Percentiles rank a stretch among this genome's conserved stretches.
phyloP scores from a whole-genome alignment of 2,888 invertebrate genomes.

The Pyrrhosoma nymphula region DNA sequence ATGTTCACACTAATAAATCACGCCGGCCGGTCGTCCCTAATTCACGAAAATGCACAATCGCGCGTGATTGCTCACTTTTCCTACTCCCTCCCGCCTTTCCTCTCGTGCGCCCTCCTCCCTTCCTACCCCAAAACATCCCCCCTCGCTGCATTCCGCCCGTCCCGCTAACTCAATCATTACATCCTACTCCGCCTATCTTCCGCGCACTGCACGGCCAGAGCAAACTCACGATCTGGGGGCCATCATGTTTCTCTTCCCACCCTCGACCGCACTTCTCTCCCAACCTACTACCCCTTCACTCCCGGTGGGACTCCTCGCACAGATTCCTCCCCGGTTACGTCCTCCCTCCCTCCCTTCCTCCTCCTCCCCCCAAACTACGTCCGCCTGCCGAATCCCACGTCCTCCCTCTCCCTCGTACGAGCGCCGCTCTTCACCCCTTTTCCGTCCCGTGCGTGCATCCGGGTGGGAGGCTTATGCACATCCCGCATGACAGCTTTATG shows the following conservation, averaged over 20 bases:
- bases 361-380: not conserved
- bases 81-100: conserved; percentile 7
- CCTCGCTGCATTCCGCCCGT: not conserved
- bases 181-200: not conserved
- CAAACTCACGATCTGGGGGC: conserved; percentile 24
- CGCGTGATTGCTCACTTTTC: conserved; percentile 65
- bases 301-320: not conserved
- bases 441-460: conserved; percentile 28
- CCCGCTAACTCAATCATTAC: conserved; percentile 36
- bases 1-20: conserved; percentile 62
- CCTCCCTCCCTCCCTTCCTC: not conserved
- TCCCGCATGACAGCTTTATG: conserved; percentile 61
- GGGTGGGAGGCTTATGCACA: conserved; percentile 47
- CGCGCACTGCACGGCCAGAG: conserved; percentile 24
- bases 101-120: not conserved
- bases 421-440: not conserved
- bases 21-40: conserved; percentile 31
- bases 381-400: no score
- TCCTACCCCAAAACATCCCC: not conserved
- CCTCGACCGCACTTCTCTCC: not conserved
- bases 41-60: conserved; percentile 63
- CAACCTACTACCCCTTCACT: not conserved
- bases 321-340: not conserved
- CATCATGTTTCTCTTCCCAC: not conserved
- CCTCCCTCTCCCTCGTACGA: not conserved